Evolutionary conservation across 2,797 vertebrate species (phyloP).

Genomic region (Chelon labrosus): DNA sequence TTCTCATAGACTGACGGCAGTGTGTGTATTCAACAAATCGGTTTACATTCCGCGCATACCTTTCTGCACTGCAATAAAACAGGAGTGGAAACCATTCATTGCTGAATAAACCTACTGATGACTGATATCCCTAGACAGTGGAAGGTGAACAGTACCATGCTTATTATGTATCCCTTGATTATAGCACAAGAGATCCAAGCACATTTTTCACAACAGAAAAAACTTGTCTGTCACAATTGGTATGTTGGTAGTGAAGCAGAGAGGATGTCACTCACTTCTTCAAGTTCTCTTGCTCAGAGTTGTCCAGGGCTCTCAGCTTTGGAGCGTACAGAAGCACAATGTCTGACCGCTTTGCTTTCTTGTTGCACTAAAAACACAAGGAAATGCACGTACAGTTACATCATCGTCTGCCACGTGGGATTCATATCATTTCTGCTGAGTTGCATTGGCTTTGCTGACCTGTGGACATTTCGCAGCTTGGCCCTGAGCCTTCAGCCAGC

Average conservation of each 20-base stretch:
- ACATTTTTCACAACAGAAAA: no score
- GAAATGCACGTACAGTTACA: not conserved
- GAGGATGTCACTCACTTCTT: conserved; percentile 84
- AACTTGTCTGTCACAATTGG: no score
- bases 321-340: conserved; percentile 94
- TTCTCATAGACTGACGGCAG: not conserved
- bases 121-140: no score
- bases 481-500: conserved; percentile 92
- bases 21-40: no score
- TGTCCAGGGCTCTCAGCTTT: conserved; percentile 91
- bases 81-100: no score
- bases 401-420: not conserved
- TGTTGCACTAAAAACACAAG: conserved; percentile 90
- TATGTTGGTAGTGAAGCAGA: not conserved
- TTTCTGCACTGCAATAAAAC: not conserved
- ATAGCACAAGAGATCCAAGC: no score
- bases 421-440: no score
- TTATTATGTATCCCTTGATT: no score
- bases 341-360: conserved; percentile 92
- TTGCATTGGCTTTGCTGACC: conserved; percentile 76
- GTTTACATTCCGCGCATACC: no score
- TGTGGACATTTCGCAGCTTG: conserved; percentile 93
- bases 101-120: no score
- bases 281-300: conserved; percentile 90
- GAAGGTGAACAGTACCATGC: no score